Base-by-base conservation (phyloP, 2,113 vertebrate genomes). In the Lampris megalopsis region DNA sequence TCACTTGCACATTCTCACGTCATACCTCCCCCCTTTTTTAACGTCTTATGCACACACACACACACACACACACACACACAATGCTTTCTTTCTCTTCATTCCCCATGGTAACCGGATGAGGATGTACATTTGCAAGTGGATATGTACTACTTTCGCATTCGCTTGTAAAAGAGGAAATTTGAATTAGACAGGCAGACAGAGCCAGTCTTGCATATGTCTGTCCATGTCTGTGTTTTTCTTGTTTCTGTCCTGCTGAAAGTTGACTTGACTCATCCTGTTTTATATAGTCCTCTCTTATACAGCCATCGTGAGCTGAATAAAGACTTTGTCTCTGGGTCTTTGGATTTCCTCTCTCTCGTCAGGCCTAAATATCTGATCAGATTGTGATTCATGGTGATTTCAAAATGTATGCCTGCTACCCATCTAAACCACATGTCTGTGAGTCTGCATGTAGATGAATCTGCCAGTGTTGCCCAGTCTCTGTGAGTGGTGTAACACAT, bases 151-250 rank as follows among this genome's bases (percentile, higher is more conserved):
- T 71, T 78, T 73, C 71, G 60, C 77, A 63, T 71, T 59, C 57
- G 41, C 57, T 56, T 64, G 74, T 73, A 24, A 80, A 78, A 81
- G 75, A 77, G 77, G 78, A 89, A 86, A 90, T 90, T 84, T 82
- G 83, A 89, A 88, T 87, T 83, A 86, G 75, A 82, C 80, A 68
- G 63, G 77, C 7, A 37, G 62, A 54, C 52, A 67, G 68, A 75
- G 58, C 40, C 67, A 43, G 71, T 58, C 62, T 68, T 47, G 68
- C 49, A 86, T 85, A 80, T 86, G 81, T 77, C 53, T 35, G 71
- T 89, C 79, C 68, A 42, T 5, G 24, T 54, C 68, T 5, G 42
- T 58, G 62, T 71, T 68, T 84, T 79, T 84, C 68, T 80, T 63
- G 68, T n/a, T 49, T 54, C 71, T 80, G 62, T 91, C 73, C 79